Percentiles rank a stretch among this genome's conserved stretches.
Evolutionary conservation across 2,797 vertebrate species (phyloP).

Genomic region (Phoxinus dragarum): DNA sequence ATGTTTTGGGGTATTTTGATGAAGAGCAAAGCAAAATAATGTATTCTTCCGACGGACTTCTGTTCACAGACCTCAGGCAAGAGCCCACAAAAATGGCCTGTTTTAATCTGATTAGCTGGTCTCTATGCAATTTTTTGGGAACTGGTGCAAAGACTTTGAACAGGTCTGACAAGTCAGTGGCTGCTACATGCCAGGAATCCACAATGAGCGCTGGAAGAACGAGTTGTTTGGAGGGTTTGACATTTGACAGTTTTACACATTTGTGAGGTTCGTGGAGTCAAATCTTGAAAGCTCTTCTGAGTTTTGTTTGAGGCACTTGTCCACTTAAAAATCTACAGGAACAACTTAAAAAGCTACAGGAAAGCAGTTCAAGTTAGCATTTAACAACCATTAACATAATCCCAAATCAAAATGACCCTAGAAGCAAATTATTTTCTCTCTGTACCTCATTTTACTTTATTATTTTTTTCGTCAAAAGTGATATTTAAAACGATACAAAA

Average conservation of each 20-base stretch:
- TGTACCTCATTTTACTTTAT: too few relatives aligned
- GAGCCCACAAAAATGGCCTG: background rate
- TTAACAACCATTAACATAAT: background rate
- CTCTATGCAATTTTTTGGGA: constrained; percentile 2
- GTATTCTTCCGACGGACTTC: background rate
- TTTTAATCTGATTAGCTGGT: background rate
- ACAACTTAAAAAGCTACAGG: too few relatives aligned
- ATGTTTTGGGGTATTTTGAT: background rate
- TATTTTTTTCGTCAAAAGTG: background rate
- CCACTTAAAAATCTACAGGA: too few relatives aligned
- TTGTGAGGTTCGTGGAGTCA: background rate
- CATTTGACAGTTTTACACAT: constrained; percentile 30
- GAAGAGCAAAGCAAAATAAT: background rate
- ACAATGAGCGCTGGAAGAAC: background rate
- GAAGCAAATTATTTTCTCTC: background rate
- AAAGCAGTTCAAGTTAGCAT: background rate
- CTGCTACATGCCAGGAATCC: background rate
- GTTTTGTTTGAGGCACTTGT: constrained; percentile 6
- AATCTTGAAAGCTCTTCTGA: background rate
- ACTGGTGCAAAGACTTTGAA: background rate
- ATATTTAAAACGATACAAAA: background rate
- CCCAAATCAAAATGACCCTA: background rate
- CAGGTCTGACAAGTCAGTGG: constrained; percentile 16
- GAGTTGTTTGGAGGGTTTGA: background rate
- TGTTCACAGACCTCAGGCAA: background rate